Percentiles rank a stretch among this genome's conserved stretches.
phyloP scores from a whole-genome alignment of 2,888 invertebrate genomes.

The Nephrocerus scutellatus region DNA sequence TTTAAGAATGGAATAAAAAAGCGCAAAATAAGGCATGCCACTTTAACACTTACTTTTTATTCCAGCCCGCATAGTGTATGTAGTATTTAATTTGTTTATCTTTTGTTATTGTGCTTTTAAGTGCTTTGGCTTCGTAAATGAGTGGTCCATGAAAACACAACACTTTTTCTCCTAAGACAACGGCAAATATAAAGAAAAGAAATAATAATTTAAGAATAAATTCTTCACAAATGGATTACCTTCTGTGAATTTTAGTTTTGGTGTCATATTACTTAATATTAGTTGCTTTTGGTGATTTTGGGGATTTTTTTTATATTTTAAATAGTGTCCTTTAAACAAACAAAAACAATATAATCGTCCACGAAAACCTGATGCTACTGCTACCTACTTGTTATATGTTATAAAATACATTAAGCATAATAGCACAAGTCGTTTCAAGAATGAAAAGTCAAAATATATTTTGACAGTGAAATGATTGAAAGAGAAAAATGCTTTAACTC shows the following conservation, averaged over 20 bases:
- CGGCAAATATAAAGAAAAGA: neutral
- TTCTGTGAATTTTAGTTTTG: constrained; percentile 67
- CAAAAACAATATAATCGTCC: too few relatives aligned
- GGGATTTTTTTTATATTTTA: constrained; percentile 11
- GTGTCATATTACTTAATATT: constrained; percentile 49
- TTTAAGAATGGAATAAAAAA: constrained; percentile 1
- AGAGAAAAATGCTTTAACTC: too few relatives aligned
- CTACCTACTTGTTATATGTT: too few relatives aligned
- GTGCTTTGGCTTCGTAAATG: constrained; percentile 94
- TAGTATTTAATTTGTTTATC: constrained; percentile 85
- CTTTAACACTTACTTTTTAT: constrained; percentile 73
- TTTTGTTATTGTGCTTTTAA: constrained; percentile 73
- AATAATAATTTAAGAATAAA: constrained; percentile 1
- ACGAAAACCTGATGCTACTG: too few relatives aligned
- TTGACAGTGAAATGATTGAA: too few relatives aligned
- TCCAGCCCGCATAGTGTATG: constrained; percentile 97
- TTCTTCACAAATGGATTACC: constrained; percentile 51
- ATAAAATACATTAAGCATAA: too few relatives aligned
- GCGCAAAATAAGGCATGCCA: too few relatives aligned
- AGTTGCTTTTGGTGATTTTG: constrained; percentile 34
- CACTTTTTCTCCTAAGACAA: constrained; percentile 71
- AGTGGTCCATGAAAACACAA: constrained; percentile 93
- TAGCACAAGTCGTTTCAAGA: too few relatives aligned
- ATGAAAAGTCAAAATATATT: too few relatives aligned
- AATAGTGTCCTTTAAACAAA: too few relatives aligned